Percentiles rank a stretch among this genome's conserved stretches.
Evolutionary conservation across 2,888 invertebrate genomes (phyloP).

Genomic region (Choreutis nemorana): DNA sequence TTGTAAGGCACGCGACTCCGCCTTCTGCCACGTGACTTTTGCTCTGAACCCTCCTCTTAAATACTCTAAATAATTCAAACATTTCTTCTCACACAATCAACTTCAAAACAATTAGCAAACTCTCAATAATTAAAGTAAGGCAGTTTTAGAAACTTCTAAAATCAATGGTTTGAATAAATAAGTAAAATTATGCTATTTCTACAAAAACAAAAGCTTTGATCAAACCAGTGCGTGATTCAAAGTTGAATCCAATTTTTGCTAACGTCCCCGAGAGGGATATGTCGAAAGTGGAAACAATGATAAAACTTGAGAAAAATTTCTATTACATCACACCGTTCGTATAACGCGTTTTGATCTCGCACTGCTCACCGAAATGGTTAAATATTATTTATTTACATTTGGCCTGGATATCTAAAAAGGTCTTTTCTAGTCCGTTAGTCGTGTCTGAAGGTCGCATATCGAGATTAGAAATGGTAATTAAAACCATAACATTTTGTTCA

Average conservation of each 20-base stretch:
- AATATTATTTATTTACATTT: no score
- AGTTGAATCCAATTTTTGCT: slow-evolving; percentile 59
- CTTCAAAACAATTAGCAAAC: slow-evolving; percentile 39
- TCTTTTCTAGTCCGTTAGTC: no score
- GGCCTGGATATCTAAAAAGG: no score
- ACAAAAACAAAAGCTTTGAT: slow-evolving; percentile 19
- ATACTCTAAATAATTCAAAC: slow-evolving; percentile 42
- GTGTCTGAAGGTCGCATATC: no score
- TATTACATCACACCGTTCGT: slow-evolving; percentile 27
- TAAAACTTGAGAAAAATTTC: slow-evolving; percentile 45
- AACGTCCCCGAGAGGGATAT: slow-evolving; percentile 53
- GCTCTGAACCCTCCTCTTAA: slow-evolving; percentile 30
- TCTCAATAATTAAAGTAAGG: slow-evolving; percentile 29
- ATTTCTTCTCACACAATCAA: no score
- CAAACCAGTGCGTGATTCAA: slow-evolving; percentile 40
- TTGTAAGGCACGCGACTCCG: slow-evolving; percentile 22
- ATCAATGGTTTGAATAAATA: slow-evolving; percentile 4
- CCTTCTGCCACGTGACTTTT: slow-evolving; percentile 33
- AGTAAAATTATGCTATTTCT: slow-evolving; percentile 11
- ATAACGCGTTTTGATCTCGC: no score
- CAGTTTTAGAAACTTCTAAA: slow-evolving; percentile 10
- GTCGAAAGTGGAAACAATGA: slow-evolving; percentile 49
- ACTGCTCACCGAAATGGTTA: no score
- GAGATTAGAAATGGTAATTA: no score
- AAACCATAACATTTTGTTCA: no score